These are phyloP conservation scores for Arenaria interpres DNA, from an alignment of 2,113 vertebrate species.

Conservation along the genomic window DNA sequence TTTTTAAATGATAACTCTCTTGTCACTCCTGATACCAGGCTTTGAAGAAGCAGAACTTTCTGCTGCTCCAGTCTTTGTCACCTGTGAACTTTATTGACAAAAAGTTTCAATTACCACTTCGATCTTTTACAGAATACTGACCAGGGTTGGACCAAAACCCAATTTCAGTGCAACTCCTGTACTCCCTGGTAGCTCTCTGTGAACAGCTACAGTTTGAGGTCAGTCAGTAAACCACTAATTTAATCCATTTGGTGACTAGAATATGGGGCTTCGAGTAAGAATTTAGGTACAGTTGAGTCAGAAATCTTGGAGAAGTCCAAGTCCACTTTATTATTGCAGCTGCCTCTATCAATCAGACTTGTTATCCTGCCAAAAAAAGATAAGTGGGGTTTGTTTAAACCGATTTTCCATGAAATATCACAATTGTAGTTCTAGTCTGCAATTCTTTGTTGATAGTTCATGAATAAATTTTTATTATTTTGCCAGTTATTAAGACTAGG, in stretches of 20 bases:
- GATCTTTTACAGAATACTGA: background rate
- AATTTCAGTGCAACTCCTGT: background rate
- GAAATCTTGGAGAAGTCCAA: background rate
- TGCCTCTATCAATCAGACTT: slow-evolving; percentile 10
- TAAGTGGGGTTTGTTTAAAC: slow-evolving; percentile 37
- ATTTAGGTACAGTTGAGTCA: slow-evolving; percentile 29
- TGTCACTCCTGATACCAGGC: background rate
- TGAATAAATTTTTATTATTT: slow-evolving; percentile 14
- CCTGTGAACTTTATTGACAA: background rate
- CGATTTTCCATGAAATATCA: background rate
- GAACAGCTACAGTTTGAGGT: background rate
- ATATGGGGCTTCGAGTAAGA: background rate
- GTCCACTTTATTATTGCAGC: background rate
- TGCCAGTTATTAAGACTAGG: background rate
- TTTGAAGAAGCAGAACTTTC: background rate
- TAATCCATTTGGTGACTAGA: background rate
- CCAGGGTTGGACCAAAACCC: background rate
- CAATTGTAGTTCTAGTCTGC: background rate
- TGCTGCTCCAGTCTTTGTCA: background rate
- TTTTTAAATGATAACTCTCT: background rate
- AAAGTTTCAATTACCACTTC: background rate
- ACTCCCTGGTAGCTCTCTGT: background rate
- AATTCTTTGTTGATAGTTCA: background rate
- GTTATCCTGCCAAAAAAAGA: background rate
- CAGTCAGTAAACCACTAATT: background rate